These are phyloP conservation scores for Hirtodrosophila trivittata DNA, from an alignment of 2,888 invertebrate species.

Conservation along the genomic window DNA sequence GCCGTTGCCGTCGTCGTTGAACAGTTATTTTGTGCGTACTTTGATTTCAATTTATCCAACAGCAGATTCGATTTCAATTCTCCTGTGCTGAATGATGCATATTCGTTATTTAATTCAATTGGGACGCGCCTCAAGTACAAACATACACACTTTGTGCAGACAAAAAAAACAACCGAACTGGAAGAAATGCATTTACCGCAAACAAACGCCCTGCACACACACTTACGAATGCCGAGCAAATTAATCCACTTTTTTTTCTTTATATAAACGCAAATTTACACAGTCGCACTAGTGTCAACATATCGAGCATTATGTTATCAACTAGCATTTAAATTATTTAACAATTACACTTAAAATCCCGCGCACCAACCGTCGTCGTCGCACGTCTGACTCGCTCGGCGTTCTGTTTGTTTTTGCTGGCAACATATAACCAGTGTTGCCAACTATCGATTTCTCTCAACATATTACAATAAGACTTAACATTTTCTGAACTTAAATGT, in stretches of 20 bases:
- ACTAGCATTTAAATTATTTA: slow-evolving; percentile 47
- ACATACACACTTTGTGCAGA: slow-evolving; percentile 27
- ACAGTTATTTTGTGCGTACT: slow-evolving; percentile 53
- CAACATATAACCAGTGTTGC: slow-evolving; percentile 34
- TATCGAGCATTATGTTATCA: slow-evolving; percentile 34
- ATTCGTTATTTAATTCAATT: slow-evolving; percentile 38
- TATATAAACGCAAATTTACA: slow-evolving; percentile 19
- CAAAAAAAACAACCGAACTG: slow-evolving; percentile 36
- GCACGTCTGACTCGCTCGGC: slow-evolving; percentile 50
- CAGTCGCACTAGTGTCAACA: slow-evolving; percentile 20
- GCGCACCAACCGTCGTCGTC: slow-evolving; percentile 46
- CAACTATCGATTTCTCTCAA: too few species aligned
- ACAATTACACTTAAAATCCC: slow-evolving; percentile 51
- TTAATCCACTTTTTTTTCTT: slow-evolving; percentile 18
- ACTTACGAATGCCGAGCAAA: slow-evolving; percentile 1
- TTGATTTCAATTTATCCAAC: slow-evolving; percentile 33
- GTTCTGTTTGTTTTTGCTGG: slow-evolving; percentile 54
- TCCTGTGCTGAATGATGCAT: slow-evolving; percentile 30
- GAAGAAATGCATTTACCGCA: slow-evolving; percentile 36
- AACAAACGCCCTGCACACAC: slow-evolving; percentile 18
- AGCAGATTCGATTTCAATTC: slow-evolving; percentile 31
- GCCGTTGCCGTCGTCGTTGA: slow-evolving; percentile 31
- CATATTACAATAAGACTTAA: too few species aligned
- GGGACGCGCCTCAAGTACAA: neutral
- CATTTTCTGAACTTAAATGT: too few species aligned